These are phyloP conservation scores for Coregonus ussuriensis DNA, from an alignment of 2,797 vertebrate species.

Conservation along the genomic window DNA sequence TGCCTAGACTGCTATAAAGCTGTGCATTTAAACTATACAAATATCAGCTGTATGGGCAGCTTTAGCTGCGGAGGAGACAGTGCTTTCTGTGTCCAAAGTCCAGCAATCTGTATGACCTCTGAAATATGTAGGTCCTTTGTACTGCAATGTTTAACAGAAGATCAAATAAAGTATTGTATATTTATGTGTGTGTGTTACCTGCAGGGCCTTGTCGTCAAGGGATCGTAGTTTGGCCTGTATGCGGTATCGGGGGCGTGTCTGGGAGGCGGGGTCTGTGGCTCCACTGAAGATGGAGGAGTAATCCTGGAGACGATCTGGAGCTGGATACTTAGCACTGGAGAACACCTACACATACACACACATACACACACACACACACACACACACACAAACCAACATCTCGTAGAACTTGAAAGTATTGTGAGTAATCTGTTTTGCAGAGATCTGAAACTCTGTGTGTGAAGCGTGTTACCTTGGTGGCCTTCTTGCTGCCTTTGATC, in stretches of 20 bases:
- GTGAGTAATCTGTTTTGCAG: neutral
- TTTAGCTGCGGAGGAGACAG: neutral
- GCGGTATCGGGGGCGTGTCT: constrained; percentile 79
- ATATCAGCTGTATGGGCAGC: neutral
- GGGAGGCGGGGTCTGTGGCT: constrained; percentile 80
- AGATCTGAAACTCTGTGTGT: neutral
- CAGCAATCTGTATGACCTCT: neutral
- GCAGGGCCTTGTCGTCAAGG: constrained; percentile 88
- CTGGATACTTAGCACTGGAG: constrained; percentile 96
- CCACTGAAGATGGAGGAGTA: constrained; percentile 89
- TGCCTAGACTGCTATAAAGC: neutral
- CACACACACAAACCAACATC: constrained; percentile 15
- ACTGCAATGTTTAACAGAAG: neutral
- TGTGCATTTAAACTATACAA: neutral
- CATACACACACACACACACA: constrained; percentile 6
- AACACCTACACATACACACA: constrained; percentile 80
- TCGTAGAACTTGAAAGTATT: neutral
- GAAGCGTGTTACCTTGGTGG: constrained; percentile 86
- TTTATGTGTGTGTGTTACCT: constrained; percentile 72
- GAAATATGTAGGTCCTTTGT: neutral
- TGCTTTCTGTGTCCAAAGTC: neutral
- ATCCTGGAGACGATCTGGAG: constrained; percentile 85
- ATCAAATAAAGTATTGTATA: too few relatives aligned
- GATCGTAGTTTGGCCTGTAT: constrained; percentile 90
- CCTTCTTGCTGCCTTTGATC: constrained; percentile 98